Evolutionary conservation across 1,140 invertebrate genomes (phyloP), one percentile per base, ranked within the genome.

Genomic region (Venturia canescens): DNA sequence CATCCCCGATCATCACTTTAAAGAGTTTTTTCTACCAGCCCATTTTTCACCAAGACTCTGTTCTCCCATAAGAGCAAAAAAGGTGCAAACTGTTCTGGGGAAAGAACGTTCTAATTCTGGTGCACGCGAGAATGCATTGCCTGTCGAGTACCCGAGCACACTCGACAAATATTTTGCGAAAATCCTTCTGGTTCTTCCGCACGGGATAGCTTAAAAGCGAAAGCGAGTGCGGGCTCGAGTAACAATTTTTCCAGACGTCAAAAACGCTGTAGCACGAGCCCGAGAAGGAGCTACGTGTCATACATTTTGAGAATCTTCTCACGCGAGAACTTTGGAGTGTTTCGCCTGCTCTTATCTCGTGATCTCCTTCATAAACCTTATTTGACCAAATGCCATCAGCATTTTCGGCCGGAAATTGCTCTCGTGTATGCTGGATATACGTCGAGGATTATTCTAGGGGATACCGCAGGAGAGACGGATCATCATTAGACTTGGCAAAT

Each of bases 231-330:
- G 1, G n/a, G 50, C 6, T n/a, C 18, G 18, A n/a, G 50, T 53
- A 53, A 53, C 50, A 53, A 53, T 53, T 53, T 53, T 53, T 53
- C 50, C 50, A 53, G 18, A 53, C 50, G 50, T 53, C 50, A 53
- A 53, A 50, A 53, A 53, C 50, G 50, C n/a, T 53, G n/a, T n/a
- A 53, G 50, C 50, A 21, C 18, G 11, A 3, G 1, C 1, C 16
- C 50, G 50, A n/a, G 50, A 53, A n/a, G n/a, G 50, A 53, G 50
- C 50, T 53, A 53, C 50, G 50, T 53, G 50, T 53, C 50, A 53
- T 21, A 18, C 50, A 53, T 53, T n/a, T n/a, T 53, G 50, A 53
- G 50, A 53, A 53, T 53, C 50, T 53, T 53, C 50, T 53, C 50
- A 53, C 50, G 50, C 50, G 50, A 53, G 7, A 53, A 53, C 50